Conservation (phyloP, 2,888 invertebrate genomes). For the Macaria notata region DNA sequence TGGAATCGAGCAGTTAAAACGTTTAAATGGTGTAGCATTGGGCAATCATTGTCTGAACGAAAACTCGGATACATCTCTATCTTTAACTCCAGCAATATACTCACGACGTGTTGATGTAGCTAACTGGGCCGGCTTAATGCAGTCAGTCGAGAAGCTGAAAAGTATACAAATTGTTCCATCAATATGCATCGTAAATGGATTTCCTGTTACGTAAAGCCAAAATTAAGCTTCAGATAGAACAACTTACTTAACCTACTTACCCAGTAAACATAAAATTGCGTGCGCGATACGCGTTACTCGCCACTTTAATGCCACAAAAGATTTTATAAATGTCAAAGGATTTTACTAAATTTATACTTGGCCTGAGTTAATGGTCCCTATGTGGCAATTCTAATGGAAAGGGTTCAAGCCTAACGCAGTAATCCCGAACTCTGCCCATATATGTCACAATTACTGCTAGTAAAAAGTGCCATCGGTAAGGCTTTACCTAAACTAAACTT, state of each 20-base stretch:
- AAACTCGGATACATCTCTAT: conserved; percentile 19
- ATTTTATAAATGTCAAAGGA: conserved; percentile 44
- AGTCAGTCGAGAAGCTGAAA: conserved; percentile 63
- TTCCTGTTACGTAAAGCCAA: conserved; percentile 31
- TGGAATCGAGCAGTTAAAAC: not conserved
- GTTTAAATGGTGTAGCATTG: not conserved
- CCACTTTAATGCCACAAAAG: conserved; percentile 32
- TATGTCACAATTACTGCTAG: conserved; percentile 57
- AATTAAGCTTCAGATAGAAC: conserved; percentile 19
- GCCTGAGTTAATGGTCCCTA: conserved; percentile 52
- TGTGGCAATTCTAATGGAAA: conserved; percentile 54
- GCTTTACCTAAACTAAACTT: conserved; percentile 29
- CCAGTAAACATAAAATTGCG: conserved; percentile 29
- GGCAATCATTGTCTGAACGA: conserved; percentile 7
- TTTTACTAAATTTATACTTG: conserved; percentile 50
- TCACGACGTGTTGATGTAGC: conserved; percentile 52
- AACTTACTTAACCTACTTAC: conserved; percentile 28
- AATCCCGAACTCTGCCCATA: conserved; percentile 49
- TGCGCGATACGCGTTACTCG: conserved; percentile 24
- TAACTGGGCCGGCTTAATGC: conserved; percentile 61
- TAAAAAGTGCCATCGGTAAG: conserved; percentile 43
- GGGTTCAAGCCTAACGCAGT: conserved; percentile 48
- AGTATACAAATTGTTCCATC: conserved; percentile 53
- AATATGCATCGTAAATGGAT: conserved; percentile 24
- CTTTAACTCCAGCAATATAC: conserved; percentile 39